These are phyloP conservation scores for Halesus radiatus DNA, from an alignment of 1,140 invertebrate species.

Conservation along the genomic window DNA sequence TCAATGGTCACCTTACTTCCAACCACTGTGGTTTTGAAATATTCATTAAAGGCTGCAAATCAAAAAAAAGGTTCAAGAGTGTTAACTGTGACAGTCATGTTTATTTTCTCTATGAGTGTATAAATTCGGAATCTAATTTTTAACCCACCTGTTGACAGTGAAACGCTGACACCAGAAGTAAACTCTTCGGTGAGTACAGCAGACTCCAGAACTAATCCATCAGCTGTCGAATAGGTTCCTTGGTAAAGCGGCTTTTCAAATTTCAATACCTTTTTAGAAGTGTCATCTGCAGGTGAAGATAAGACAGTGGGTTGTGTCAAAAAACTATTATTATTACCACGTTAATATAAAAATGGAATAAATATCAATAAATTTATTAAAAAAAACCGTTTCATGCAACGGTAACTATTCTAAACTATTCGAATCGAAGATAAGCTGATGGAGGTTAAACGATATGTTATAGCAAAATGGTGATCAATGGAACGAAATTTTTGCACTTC, in stretches of 20 bases:
- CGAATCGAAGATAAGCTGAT: no score
- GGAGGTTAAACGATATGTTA: no score
- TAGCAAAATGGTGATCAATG: no score
- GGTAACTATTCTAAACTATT: no score
- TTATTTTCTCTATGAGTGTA: not conserved
- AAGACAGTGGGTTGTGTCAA: not conserved
- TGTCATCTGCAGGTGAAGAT: not conserved
- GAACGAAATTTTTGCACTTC: no score
- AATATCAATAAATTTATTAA: no score
- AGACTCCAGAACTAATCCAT: not conserved
- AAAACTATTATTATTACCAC: not conserved
- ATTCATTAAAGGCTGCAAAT: not conserved
- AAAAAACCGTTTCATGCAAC: no score
- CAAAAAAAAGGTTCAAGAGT: not conserved
- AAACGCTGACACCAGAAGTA: not conserved
- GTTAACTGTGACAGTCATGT: not conserved
- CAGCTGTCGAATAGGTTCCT: not conserved
- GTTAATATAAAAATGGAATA: no score
- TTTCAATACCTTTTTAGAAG: not conserved
- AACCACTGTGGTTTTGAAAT: not conserved
- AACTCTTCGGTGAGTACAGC: not conserved
- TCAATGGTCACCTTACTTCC: not conserved
- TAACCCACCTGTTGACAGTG: not conserved
- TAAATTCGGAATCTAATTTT: not conserved
- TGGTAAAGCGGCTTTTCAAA: not conserved